Base-by-base conservation (phyloP, 2,113 vertebrate species). In the Paradoxurus hermaphroditus region DNA sequence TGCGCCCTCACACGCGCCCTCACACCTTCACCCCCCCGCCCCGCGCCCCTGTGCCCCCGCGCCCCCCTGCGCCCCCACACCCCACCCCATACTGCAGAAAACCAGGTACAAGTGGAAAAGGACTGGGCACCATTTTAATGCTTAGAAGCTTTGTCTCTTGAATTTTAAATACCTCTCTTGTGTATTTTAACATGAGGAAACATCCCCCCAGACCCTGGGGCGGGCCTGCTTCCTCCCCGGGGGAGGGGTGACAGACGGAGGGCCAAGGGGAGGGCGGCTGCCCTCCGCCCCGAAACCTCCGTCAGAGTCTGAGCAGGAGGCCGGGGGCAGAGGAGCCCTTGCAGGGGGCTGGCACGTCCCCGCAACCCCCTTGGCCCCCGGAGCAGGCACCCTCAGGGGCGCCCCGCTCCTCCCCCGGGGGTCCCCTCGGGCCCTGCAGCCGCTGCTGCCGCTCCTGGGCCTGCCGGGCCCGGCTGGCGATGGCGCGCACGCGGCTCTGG, bases 331-430 rank as follows among this genome's bases (percentile, higher is more conserved):
- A n/a, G 1, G 68, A 1, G 1, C 83, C 79, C 41, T 83, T 95
- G 90, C 67, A 0, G 6, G 63, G 77, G 21, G 16, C 86, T 0
- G 1, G 93, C 6, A 85, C 34, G 67, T 99, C 99, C 44, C 62
- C 78, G 29, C 99, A 99, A 72, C 98, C 98, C 14, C 99, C 99
- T 3, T 89, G 98, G 46, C 98, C 98, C 68, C 99, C 98, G 0
- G 98, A 99, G 97, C 99, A 99, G 19, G 99, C 99, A 0, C 99
- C 99, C 98, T 99, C 99, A 0, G 99, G 99, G 90, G 99, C 99
- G 0, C 99, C 99, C 29, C 99, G 98, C 98, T 99, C 99, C 97
- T 99, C 99, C 97, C 99, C 99, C 0, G 99, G 99, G 94, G 99
- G 77, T 77, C 98, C 19, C 97, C 89, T 0, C 31, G 11, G 98